Evolutionary conservation across 2,113 vertebrate genomes (phyloP).

Genomic region (Toxostoma redivivum): DNA sequence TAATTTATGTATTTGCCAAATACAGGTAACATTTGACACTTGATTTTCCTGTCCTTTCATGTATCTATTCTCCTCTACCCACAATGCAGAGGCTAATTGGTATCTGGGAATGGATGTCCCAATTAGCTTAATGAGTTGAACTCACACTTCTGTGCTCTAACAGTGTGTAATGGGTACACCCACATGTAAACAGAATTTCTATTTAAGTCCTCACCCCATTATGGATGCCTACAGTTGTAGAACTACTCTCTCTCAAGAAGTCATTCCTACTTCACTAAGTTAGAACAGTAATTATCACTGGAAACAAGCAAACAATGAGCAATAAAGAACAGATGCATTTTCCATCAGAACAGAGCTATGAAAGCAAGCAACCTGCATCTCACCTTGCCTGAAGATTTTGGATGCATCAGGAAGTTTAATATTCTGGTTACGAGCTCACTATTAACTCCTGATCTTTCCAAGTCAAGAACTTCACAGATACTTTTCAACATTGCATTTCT

Average conservation of each 20-base stretch:
- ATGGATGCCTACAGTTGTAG: not conserved
- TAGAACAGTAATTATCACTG: not conserved
- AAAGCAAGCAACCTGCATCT: constrained; percentile 1
- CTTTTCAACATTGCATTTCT: constrained; percentile 83
- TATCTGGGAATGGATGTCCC: not conserved
- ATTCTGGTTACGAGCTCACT: constrained; percentile 88
- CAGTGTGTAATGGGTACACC: accelerated
- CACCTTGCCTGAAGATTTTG: constrained; percentile 93
- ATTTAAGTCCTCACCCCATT: not conserved
- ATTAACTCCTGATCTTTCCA: constrained; percentile 92
- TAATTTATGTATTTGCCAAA: not conserved
- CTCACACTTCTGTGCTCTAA: not conserved
- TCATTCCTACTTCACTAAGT: not conserved
- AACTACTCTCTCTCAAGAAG: not conserved
- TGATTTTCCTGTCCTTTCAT: not conserved
- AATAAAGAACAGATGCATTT: not conserved
- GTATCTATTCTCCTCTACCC: not conserved
- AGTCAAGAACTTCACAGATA: constrained; percentile 89
- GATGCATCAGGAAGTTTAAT: constrained; percentile 86
- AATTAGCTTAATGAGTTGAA: not conserved
- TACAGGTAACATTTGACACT: not conserved
- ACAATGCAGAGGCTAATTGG: not conserved
- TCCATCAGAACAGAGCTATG: not conserved
- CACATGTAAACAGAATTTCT: not conserved
- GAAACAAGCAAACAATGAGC: not conserved